phyloP scores from a whole-genome alignment of 2,113 vertebrate species.

The Melanerpes formicivorus region DNA sequence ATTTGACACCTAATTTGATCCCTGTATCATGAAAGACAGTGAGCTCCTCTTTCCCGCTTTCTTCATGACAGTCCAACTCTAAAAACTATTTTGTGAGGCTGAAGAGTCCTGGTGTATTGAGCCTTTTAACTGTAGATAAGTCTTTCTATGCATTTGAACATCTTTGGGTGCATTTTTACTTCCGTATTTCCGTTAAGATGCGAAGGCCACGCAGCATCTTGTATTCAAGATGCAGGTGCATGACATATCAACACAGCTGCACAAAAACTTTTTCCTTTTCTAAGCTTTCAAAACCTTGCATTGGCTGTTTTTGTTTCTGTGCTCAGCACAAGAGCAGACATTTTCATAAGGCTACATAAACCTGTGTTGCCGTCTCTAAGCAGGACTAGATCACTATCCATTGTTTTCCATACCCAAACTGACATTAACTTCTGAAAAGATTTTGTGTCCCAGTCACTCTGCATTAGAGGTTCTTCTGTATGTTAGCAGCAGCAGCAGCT shows the following conservation, averaged over 20 bases:
- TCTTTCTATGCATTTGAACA: not conserved
- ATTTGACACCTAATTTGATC: not conserved
- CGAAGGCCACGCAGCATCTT: not conserved
- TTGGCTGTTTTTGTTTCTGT: not conserved
- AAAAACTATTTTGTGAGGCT: not conserved
- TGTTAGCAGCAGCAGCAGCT: not conserved
- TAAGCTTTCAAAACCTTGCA: not conserved
- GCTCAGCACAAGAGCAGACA: not conserved
- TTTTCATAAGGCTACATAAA: slow-evolving; percentile 16
- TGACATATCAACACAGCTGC: not conserved
- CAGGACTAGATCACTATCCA: not conserved
- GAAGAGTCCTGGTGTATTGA: not conserved
- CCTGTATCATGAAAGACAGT: not conserved
- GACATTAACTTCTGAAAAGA: not conserved
- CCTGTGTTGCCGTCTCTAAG: not conserved
- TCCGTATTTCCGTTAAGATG: not conserved
- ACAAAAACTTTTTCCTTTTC: not conserved
- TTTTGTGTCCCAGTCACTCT: not conserved
- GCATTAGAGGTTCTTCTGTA: not conserved
- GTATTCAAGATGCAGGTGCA: not conserved
- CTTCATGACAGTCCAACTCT: not conserved
- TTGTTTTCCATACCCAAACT: not conserved
- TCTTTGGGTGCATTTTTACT: not conserved
- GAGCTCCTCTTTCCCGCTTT: not conserved
- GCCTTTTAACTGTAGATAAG: not conserved